These are phyloP conservation scores for Drosophila mayaguana DNA, from an alignment of 2,888 invertebrate species.

Conservation along the genomic window DNA sequence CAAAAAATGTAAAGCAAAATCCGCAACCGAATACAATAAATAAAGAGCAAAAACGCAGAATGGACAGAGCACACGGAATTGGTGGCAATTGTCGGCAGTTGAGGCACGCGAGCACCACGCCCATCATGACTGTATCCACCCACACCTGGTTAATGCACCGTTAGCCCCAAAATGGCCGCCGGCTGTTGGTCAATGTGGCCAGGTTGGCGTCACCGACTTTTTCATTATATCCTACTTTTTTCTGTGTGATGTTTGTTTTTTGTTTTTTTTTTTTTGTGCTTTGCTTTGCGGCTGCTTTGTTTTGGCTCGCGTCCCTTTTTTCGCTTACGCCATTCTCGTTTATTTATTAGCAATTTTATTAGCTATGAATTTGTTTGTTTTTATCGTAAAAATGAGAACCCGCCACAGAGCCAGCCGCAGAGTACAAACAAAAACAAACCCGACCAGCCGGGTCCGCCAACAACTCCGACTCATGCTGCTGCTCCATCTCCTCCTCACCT, in stretches of 20 bases:
- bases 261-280: constrained; percentile 17
- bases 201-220: constrained; percentile 72
- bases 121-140: constrained; percentile 27
- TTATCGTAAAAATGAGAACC: constrained; percentile 65
- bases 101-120: constrained; percentile 62
- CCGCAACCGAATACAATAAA: constrained; percentile 27
- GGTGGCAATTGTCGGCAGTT: constrained; percentile 73
- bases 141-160: constrained; percentile 74
- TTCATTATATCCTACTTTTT: constrained; percentile 54
- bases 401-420: constrained; percentile 34
- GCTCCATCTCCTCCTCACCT: constrained; percentile 1
- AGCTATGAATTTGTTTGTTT: constrained; percentile 81
- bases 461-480: constrained; percentile 1
- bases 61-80: constrained; percentile 55
- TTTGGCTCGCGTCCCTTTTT: constrained; percentile 77
- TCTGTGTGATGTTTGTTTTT: constrained; percentile 17
- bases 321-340: constrained; percentile 81
- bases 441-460: constrained; percentile 11
- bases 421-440: constrained; percentile 52
- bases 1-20: constrained; percentile 58
- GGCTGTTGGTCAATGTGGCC: constrained; percentile 78
- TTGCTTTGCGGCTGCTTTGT: constrained; percentile 74
- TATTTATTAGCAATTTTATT: constrained; percentile 81
- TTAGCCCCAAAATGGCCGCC: constrained; percentile 71
- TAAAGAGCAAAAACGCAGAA: background rate